Evolutionary conservation across 2,113 vertebrate species (phyloP), one percentile per base, ranked within the genome.

Genomic region (Glaucomys volans): DNA sequence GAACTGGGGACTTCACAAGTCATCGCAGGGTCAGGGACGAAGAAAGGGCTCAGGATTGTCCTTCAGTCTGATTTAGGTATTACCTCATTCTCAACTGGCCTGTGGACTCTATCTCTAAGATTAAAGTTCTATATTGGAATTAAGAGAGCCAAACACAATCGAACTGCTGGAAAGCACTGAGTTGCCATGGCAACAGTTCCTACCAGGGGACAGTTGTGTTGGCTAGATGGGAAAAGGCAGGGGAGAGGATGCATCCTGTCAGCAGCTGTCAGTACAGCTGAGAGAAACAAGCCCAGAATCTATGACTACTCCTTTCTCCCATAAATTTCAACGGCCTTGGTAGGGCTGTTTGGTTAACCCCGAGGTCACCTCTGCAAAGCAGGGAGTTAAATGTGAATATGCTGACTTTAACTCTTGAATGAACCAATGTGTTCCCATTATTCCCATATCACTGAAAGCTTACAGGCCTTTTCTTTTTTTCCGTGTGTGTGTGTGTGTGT

Each of bases 161-260:
- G 80, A 83, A 91, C 44, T 98, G 98, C 87, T 93, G 75, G 0
- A 97, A 71, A 80, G 97, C 92, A 69, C 72, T 97, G 57, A 97
- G 96, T 80, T 98, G 97, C 0, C 97, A 97, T 0, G 98, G 95
- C 96, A 98, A 97, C 91, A 92, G 98, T 98, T 98, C 98, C 59
- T 95, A 57, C 50, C 11, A 0, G 75, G 54, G 82, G 50, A 84
- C 80, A 91, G 64, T 82, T 84, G 35, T 57, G 66, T 44, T 16
- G 14, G 18, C 37, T 72, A 32, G 66, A 94, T 18, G 30, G 37
- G 37, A 72, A 44, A 77, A 64, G 28, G 18, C 86, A 90, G 47
- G 74, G 26, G 37, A 0, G 79, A 85, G 40, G 81, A 72, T 18
- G 82, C 47, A 0, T 2, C 8, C 82, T 97, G 71, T 37, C 96